Percentiles rank a stretch among this genome's conserved stretches.
Conservation (phyloP, 2,888 invertebrate species). For the Lysandra bellargus region DNA sequence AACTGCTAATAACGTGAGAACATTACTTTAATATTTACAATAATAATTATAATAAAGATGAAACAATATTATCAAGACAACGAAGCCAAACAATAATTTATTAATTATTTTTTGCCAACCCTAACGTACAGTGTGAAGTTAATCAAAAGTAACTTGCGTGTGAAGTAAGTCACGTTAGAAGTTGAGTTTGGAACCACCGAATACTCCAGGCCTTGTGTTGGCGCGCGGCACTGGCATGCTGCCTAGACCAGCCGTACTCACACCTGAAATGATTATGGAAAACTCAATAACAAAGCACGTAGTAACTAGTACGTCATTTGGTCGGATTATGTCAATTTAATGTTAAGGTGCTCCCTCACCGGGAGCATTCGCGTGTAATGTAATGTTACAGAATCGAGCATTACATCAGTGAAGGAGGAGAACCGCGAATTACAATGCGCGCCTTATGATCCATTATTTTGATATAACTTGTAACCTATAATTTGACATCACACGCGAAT, state of each 20-base stretch:
- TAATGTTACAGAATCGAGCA: too few species aligned
- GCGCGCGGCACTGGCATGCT: slow-evolving; percentile 66
- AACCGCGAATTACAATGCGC: too few species aligned
- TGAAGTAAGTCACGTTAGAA: slow-evolving; percentile 38
- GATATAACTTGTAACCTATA: too few species aligned
- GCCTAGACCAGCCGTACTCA: slow-evolving; percentile 49
- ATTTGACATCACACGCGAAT: too few species aligned
- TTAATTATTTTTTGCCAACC: neutral
- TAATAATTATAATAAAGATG: neutral
- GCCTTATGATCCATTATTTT: too few species aligned
- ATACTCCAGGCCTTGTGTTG: slow-evolving; percentile 62
- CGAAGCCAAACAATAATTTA: neutral
- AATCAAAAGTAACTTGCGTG: neutral
- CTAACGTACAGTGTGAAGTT: too few species aligned
- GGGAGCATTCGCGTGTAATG: too few species aligned
- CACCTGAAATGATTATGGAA: slow-evolving; percentile 39
- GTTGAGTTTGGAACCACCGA: slow-evolving; percentile 55
- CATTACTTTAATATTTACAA: neutral
- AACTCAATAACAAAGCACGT: too few species aligned
- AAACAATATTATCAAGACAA: neutral
- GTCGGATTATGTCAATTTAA: too few species aligned
- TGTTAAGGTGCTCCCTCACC: too few species aligned
- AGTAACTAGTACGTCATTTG: too few species aligned
- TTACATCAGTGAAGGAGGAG: too few species aligned
- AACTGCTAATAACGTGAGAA: neutral